A percentile compares a stretch with the other conserved stretches of the same genome.
These are phyloP conservation scores for Byasa hedistus DNA, from an alignment of 2,888 invertebrate species.

Conservation along the genomic window DNA sequence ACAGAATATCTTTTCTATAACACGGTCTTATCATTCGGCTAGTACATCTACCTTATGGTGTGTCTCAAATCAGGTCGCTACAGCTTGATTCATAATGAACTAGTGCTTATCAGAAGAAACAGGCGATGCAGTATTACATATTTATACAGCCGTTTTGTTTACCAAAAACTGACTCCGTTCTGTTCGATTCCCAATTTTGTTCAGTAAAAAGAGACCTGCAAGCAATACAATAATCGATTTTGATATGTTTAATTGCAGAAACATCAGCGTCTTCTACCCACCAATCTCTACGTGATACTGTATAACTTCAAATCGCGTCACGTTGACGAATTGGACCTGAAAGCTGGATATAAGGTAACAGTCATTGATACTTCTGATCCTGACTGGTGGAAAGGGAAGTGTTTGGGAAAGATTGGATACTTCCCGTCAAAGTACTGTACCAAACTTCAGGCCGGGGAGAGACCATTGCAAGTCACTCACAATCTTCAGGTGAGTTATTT, in stretches of 20 bases:
- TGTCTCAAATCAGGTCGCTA: too few species aligned
- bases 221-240: neutral
- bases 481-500: slow-evolving; percentile 63
- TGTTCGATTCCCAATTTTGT: neutral
- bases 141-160: too few species aligned
- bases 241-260: slow-evolving; percentile 81
- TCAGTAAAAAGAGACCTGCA: neutral
- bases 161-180: too few species aligned
- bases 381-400: slow-evolving; percentile 99
- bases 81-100: too few species aligned
- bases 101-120: too few species aligned
- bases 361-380: slow-evolving; percentile 96
- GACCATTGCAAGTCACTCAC: slow-evolving; percentile 90
- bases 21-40: too few species aligned
- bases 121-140: too few species aligned
- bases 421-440: slow-evolving; percentile 98
- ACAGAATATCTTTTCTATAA: too few species aligned
- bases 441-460: slow-evolving; percentile 92
- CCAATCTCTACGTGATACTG: slow-evolving; percentile 95
- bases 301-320: slow-evolving; percentile 97
- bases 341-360: slow-evolving; percentile 93
- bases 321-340: slow-evolving; percentile 95
- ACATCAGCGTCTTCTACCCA: slow-evolving; percentile 90
- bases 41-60: too few species aligned
- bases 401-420: slow-evolving; percentile 93